These are phyloP conservation scores for Lagorchestes hirsutus DNA, from an alignment of 2,797 vertebrate genomes.

Conservation along the genomic window DNA sequence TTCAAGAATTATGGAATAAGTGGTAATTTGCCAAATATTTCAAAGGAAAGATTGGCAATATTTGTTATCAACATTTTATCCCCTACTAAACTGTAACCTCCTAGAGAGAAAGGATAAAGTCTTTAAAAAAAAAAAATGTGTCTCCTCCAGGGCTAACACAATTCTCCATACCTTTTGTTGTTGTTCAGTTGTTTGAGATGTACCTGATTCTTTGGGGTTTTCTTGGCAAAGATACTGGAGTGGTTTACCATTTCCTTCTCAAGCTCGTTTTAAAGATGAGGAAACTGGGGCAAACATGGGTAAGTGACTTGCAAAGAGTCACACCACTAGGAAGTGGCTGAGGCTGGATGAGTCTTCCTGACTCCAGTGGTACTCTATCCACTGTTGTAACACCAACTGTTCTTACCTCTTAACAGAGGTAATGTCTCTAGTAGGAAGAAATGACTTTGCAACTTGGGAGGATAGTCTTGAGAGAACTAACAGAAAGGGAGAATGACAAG, in stretches of 20 bases:
- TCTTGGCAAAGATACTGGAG: background rate
- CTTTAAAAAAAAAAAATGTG: too few species aligned
- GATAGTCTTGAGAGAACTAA: background rate
- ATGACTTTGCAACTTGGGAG: background rate
- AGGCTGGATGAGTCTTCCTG: background rate
- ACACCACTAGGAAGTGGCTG: background rate
- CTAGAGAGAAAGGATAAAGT: background rate
- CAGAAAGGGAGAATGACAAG: background rate
- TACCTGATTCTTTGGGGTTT: background rate
- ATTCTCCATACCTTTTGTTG: background rate
- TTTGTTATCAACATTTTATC: background rate
- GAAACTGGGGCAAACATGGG: background rate
- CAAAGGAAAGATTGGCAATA: background rate
- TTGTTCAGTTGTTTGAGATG: background rate
- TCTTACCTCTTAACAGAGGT: background rate
- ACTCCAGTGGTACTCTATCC: background rate
- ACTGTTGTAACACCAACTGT: background rate
- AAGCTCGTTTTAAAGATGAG: background rate
- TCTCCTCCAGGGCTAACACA: background rate
- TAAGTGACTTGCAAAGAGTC: background rate
- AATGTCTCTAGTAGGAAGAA: background rate
- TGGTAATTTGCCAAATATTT: background rate
- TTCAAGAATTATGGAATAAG: background rate
- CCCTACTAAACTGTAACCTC: background rate
- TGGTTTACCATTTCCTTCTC: background rate